A percentile compares a stretch with the other conserved stretches of the same genome.
phyloP scores from a whole-genome alignment of 1,140 invertebrate genomes.

The Hycleus phaleratus region DNA sequence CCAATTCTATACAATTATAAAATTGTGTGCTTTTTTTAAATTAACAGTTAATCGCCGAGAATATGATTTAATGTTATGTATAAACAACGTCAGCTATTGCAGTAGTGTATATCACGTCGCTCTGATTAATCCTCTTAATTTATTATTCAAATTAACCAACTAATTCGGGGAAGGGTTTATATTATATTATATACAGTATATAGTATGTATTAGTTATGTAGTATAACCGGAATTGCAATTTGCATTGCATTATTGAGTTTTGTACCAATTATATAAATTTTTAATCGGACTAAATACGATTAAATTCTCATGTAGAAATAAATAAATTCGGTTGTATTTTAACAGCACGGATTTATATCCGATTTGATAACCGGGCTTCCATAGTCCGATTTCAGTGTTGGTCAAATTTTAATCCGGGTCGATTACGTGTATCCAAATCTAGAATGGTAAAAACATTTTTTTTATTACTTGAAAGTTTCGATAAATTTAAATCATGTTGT shows the following conservation, averaged over 20 bases:
- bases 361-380: background rate
- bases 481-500: too few species aligned
- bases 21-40: too few species aligned
- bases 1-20: too few species aligned
- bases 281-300: conserved; percentile 12
- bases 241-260: conserved; percentile 13
- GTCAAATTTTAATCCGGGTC: conserved; percentile 8
- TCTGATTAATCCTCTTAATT: conserved; percentile 12
- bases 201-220: too few species aligned
- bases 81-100: too few species aligned
- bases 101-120: background rate
- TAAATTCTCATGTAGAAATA: conserved; percentile 2
- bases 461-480: too few species aligned
- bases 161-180: conserved; percentile 1
- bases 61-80: too few species aligned
- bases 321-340: background rate
- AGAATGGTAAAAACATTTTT: conserved; percentile 1
- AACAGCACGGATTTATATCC: background rate
- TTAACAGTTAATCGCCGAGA: too few species aligned
- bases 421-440: conserved; percentile 4
- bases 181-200: background rate
- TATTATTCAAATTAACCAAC: conserved; percentile 15
- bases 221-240: conserved; percentile 2
- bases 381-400: background rate
- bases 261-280: conserved; percentile 14